Evolutionary conservation across 2,888 invertebrate species (phyloP), one percentile per base, ranked within the genome.

Genomic region (Hyalella azteca): DNA sequence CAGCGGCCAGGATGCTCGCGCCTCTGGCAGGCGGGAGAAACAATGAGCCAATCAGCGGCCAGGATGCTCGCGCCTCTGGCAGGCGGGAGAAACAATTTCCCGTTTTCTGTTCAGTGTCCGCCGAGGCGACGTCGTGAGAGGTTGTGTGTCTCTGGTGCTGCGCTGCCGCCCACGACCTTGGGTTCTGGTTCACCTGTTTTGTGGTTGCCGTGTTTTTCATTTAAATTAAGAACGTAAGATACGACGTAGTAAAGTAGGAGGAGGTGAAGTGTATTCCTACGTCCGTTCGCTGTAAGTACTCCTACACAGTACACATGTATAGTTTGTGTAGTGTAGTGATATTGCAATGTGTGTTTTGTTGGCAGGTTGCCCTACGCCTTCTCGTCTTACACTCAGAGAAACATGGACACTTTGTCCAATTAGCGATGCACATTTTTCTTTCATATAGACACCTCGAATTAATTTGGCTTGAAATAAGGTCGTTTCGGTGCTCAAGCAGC

Each of bases 121-220:
- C 29, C 54, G 54, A 54, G 7, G 22, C 54, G 54, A 22, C 19
- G 54, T 29, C 54, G 54, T 54, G 54, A 26, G 26, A 54, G 54
- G 54, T 54, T 54, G 54, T 54, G 54, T 54, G 54, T 29, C 22
- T 22, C 54, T 54, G 54, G 54, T 54, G 54, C 54, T 54, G 54
- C 54, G 54, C 54, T 49, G 4, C 19, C 22, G 15, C 49, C 49
- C 49, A 29, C 22, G 54, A 22, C 54, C 54, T 54, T 54, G 54
- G 13, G 54, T 29, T 11, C 7, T 54, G 7, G 26, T 3, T 7
- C 1, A 26, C 54, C 4, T 3, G 22, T n/a, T 49, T 49, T 15
- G 54, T 29, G 54, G 11, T 54, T 54, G 11, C 54, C 29, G 7
- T 26, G 22, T 15, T 13, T 22, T 54, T 11, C 29, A 29, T 49